Evolutionary conservation across 2,113 vertebrate species (phyloP).

Genomic region (Ochotona princeps): DNA sequence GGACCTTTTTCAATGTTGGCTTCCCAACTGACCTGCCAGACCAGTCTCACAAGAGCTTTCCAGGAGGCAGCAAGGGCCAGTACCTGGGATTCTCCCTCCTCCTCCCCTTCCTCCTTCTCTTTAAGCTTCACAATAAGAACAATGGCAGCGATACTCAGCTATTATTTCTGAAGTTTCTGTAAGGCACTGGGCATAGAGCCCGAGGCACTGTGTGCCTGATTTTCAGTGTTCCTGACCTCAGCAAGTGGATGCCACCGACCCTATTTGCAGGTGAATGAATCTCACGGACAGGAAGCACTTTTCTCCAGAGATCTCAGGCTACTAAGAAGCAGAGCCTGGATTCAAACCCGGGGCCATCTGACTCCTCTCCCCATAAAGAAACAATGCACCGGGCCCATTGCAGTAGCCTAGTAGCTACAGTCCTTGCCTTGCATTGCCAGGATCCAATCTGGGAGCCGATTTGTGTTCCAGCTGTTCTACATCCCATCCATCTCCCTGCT

Average conservation of each 20-base stretch:
- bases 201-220: neutral
- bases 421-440: too few relatives aligned
- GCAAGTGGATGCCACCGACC: neutral
- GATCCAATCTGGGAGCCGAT: too few relatives aligned
- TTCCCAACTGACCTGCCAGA: slow-evolving; percentile 55
- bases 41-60: slow-evolving; percentile 35
- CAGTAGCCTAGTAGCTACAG: too few relatives aligned
- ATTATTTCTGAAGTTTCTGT: neutral
- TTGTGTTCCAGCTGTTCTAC: too few relatives aligned
- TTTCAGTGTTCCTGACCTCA: neutral
- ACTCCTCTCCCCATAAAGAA: neutral
- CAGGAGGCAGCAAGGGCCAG: neutral
- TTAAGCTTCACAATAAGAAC: neutral
- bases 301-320: neutral
- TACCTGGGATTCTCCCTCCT: slow-evolving; percentile 32
- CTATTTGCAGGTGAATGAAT: neutral
- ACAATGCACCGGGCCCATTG: too few relatives aligned
- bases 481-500: too few relatives aligned
- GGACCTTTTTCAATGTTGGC: slow-evolving; percentile 28
- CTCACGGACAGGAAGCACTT: neutral
- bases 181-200: neutral
- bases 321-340: neutral
- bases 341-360: neutral
- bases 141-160: neutral
- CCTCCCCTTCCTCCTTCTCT: neutral